These are phyloP conservation scores for Platanista minor DNA, from an alignment of 2,113 vertebrate species.

Conservation along the genomic window DNA sequence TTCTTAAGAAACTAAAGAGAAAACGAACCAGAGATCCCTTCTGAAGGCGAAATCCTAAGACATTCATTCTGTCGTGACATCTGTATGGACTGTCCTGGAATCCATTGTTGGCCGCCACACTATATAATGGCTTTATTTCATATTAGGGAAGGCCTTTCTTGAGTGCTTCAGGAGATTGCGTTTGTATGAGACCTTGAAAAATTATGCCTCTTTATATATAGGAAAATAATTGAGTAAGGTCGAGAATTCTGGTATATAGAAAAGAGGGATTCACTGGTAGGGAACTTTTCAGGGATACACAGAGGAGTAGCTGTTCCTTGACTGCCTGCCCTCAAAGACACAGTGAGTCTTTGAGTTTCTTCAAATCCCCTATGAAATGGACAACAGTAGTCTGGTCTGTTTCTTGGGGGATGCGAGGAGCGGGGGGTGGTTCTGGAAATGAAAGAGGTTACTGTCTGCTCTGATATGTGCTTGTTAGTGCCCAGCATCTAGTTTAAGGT, in stretches of 20 bases:
- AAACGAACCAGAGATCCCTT: background rate
- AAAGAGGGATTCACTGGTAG: background rate
- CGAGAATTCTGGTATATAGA: background rate
- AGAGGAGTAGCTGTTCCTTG: slow-evolving; percentile 34
- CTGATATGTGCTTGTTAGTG: background rate
- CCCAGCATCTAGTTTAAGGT: slow-evolving; percentile 23
- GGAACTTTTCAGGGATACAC: background rate
- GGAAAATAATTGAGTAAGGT: background rate
- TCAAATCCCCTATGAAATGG: slow-evolving; percentile 37
- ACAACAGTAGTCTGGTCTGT: slow-evolving; percentile 62
- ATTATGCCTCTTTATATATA: background rate
- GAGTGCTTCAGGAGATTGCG: background rate
- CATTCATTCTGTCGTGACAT: background rate
- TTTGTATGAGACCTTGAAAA: slow-evolving; percentile 25
- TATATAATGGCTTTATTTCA: background rate
- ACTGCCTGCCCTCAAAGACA: slow-evolving; percentile 21
- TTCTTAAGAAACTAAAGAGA: background rate
- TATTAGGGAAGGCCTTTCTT: background rate
- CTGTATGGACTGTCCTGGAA: background rate
- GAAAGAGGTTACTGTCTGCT: slow-evolving; percentile 61
- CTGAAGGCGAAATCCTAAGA: background rate
- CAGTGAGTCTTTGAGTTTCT: slow-evolving; percentile 58
- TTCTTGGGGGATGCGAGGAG: slow-evolving; percentile 1
- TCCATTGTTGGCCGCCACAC: background rate
- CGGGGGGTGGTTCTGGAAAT: slow-evolving; percentile 16